Percentiles rank a stretch among this genome's conserved stretches.
phyloP scores from a whole-genome alignment of 1,140 invertebrate species.

The Sycobia sp. region DNA sequence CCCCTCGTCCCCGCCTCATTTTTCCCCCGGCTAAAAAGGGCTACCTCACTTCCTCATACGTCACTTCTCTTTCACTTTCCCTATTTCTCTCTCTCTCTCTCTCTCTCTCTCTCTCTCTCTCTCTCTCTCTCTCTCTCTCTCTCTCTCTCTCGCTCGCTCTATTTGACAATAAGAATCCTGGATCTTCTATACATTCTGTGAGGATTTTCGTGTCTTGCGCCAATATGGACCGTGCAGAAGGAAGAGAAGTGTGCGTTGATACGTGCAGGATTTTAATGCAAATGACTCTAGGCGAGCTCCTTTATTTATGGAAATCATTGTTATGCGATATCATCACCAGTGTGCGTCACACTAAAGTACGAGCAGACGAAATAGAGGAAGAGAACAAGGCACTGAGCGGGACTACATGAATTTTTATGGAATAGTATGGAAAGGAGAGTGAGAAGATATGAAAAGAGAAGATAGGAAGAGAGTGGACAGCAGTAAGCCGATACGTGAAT shows the following conservation, averaged over 20 bases:
- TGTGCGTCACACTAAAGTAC: constrained; percentile 35
- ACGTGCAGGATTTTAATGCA: not conserved
- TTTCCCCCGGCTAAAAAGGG: too few relatives aligned
- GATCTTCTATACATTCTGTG: too few relatives aligned
- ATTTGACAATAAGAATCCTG: not conserved
- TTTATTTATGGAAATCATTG: constrained; percentile 29
- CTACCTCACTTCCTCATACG: not conserved
- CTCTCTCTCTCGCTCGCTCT: too few relatives aligned
- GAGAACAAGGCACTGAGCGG: not conserved
- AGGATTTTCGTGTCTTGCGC: too few relatives aligned
- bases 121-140: not conserved
- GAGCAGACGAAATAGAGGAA: constrained; percentile 4
- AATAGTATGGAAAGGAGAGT: constrained; percentile 6
- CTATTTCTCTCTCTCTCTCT: not conserved
- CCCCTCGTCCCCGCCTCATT: constrained; percentile 24
- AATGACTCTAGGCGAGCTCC: constrained; percentile 19
- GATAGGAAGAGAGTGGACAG: not conserved
- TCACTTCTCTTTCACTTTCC: too few relatives aligned
- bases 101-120: not conserved
- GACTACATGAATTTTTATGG: constrained; percentile 32
- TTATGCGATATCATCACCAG: constrained; percentile 31
- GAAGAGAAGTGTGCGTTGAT: not conserved
- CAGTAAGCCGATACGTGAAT: constrained; percentile 1
- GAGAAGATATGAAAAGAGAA: not conserved
- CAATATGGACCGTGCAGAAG: too few relatives aligned